Evolutionary conservation across 2,888 invertebrate species (phyloP), one percentile per base, ranked within the genome.

Genomic region (Anodontia alba): DNA sequence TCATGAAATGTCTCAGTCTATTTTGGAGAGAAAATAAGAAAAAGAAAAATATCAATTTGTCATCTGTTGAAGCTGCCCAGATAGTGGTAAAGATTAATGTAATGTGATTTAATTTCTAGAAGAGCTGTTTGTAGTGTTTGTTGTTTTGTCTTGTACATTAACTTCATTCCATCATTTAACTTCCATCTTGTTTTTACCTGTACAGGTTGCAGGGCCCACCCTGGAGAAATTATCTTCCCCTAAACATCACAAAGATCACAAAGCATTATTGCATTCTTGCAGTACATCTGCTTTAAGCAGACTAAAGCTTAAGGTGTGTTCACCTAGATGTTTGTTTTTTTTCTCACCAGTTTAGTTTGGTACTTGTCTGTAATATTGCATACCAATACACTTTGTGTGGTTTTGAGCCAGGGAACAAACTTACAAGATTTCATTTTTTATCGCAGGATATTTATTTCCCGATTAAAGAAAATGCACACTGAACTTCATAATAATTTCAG

Each of bases 261-360:
- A 79, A 81, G 54, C 66, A 54, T 42, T 86, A 71, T 72, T 78
- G 31, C 62, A 62, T 33, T 17, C 62, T 12, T 76, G 83, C 62
- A 86, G 85, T 73, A 72, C 77, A 29, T 81, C 85, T 43, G 80
- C 79, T 62, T 80, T 87, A 75, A 88, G 86, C 87, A 85, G 87
- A 83, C 86, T 89, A 67, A 88, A 87, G 74, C 83, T 83, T 69
- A 90, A 89, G 90, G 90, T 90, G 85, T 86, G 90, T 87, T 80
- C 8, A 15, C 33, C 62, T 29, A 33, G 38, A 12, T 62, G 29
- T 1, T 12, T 26, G 23, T 54, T 29, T 62, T 33, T 33, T 33
- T 17, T 8, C 31, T 33, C 33, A 33, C 33, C 12, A 12, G 12
- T 62, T 62, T 62, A 62, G 62, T 62, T 33, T 62, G 31, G 62